Conservation (phyloP, 2,113 vertebrate species). For the Mormyrus lacerda region DNA sequence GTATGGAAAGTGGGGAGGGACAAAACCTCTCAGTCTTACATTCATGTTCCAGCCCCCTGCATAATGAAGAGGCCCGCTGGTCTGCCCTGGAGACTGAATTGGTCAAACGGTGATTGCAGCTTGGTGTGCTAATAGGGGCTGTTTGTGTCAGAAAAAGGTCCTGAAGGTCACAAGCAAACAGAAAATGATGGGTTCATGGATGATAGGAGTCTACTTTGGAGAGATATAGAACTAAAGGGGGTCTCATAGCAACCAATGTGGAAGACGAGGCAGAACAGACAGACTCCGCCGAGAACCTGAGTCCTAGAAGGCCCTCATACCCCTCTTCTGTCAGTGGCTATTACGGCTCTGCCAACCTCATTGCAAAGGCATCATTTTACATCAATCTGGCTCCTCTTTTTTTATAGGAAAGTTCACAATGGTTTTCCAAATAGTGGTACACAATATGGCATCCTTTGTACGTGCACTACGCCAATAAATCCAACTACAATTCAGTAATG, state of each 20-base stretch:
- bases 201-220: slow-evolving; percentile 9
- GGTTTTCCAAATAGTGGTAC: neutral
- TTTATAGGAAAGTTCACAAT: neutral
- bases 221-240: neutral
- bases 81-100: slow-evolving; percentile 63
- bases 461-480: neutral
- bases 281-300: neutral
- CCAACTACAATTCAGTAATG: neutral
- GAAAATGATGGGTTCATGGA: slow-evolving; percentile 39
- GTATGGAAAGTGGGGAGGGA: slow-evolving; percentile 54
- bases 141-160: slow-evolving; percentile 56
- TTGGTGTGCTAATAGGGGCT: slow-evolving; percentile 64
- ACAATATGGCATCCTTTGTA: neutral
- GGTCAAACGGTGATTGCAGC: slow-evolving; percentile 63
- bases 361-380: neutral
- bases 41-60: slow-evolving; percentile 26
- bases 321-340: neutral
- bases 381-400: neutral
- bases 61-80: slow-evolving; percentile 60
- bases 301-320: neutral
- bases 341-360: neutral
- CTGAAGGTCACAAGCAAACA: slow-evolving; percentile 47
- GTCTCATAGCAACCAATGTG: neutral
- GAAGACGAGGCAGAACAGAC: neutral
- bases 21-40: slow-evolving; percentile 11